Evolutionary conservation across 2,888 invertebrate genomes (phyloP).

Genomic region (Acleris holmiana): DNA sequence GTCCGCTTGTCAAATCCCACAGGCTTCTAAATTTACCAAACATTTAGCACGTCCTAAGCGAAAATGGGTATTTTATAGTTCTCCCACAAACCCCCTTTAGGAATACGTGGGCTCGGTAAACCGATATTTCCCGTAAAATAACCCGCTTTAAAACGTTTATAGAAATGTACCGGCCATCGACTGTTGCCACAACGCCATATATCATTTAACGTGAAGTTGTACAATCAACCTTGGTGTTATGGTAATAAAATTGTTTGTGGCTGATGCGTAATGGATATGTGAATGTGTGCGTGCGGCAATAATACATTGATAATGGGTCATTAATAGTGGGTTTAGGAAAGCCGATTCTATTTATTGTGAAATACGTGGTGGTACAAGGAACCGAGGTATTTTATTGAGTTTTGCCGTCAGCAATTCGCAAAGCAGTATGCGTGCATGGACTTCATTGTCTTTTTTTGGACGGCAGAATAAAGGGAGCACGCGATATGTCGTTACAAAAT

Average conservation of each 20-base stretch:
- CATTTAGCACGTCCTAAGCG: no score
- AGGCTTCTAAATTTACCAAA: no score
- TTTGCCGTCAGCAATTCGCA: no score
- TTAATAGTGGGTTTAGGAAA: not conserved
- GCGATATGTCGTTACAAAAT: no score
- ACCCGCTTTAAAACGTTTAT: not conserved
- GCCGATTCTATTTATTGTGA: not conserved
- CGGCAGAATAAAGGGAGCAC: no score
- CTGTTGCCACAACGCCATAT: not conserved
- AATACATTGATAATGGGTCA: not conserved
- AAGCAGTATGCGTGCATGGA: no score
- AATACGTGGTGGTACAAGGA: not conserved
- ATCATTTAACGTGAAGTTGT: not conserved
- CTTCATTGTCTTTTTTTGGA: no score
- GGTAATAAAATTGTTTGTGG: not conserved
- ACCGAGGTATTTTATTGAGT: not conserved
- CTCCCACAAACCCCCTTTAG: not conserved
- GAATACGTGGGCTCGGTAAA: slow-evolving; percentile 4
- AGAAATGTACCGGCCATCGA: not conserved
- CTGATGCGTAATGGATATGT: not conserved
- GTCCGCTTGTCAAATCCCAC: no score
- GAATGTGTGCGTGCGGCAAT: not conserved
- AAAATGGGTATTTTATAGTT: slow-evolving; percentile 1
- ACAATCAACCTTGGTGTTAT: not conserved
- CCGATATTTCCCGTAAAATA: slow-evolving; percentile 7